Base-by-base conservation (phyloP, 2,888 invertebrate genomes). In the Spicauda simplicius region DNA sequence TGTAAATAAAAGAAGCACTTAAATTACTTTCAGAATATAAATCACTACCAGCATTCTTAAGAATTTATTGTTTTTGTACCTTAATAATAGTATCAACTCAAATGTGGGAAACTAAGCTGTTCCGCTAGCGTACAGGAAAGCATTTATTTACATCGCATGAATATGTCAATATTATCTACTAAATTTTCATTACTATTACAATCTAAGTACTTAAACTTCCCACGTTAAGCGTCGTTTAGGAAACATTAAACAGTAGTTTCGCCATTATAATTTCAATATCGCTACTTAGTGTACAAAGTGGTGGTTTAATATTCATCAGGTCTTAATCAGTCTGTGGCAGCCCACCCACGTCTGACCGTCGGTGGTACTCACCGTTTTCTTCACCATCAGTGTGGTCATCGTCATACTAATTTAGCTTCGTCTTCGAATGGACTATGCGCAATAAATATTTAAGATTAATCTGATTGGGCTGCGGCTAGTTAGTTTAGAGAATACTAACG, bases 381-480 rank as follows among this genome's bases (percentile, higher is more conserved):
- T 86, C 86, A 88, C 87, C 91, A 92, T 91, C 91, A 81, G 87
- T 77, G 85, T 77, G 81, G 78, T 85, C 87, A 91, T 91, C 88
- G 81, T 90, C 87, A 93, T 92, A 91, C 93, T 91, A 93, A 93
- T 93, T 91, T 86, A 84, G 77, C 85, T 84, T 82, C 81, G 82
- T 82, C 84, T 88, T 83, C 88, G 86, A 87, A 85, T 85, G 80
- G 82, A 82, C 85, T 85, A 84, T 91, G 89, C 85, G 90, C 89
- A 93, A 92, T 93, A 92, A 93, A 92, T 93, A 93, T 92, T 92
- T 91, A 90, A 91, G 89, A 91, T 91, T 90, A 90, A 91, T 91
- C 91, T 86, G 93, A 92, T 92, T 87, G 86, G 82, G 80, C 78
- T 76, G 78, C 76, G 74, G 82, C 84, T 85, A 80, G 86, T 86